Evolutionary conservation across 1,140 invertebrate species (phyloP).

Genomic region (Pollicipes pollicipes): DNA sequence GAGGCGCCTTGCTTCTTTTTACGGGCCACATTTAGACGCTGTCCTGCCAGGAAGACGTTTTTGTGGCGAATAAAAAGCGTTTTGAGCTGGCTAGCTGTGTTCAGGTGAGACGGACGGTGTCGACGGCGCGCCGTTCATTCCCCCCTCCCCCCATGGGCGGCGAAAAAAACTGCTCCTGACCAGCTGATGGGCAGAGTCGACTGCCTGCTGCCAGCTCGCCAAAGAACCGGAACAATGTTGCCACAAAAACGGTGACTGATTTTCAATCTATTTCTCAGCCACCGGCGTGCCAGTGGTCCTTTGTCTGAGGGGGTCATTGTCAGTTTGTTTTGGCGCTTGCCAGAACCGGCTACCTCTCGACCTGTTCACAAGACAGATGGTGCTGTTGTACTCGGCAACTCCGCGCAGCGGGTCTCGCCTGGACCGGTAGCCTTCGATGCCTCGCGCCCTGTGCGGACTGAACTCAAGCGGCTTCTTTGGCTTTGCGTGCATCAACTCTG

Average conservation of each 20-base stretch:
- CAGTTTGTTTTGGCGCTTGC: conserved; percentile 1
- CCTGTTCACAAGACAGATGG: background rate
- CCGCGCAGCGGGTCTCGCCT: too few species aligned
- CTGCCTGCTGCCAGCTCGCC: background rate
- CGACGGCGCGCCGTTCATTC: background rate
- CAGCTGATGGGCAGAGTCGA: background rate
- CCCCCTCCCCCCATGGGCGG: background rate
- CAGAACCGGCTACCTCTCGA: background rate
- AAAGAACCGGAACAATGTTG: background rate
- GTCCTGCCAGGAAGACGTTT: background rate
- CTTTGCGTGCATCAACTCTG: too few species aligned
- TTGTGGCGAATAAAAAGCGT: background rate
- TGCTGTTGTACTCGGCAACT: background rate
- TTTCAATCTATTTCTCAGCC: background rate
- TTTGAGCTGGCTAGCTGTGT: background rate
- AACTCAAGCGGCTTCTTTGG: too few species aligned
- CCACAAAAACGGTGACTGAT: background rate
- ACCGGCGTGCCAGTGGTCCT: background rate
- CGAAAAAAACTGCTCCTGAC: background rate
- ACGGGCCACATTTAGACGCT: background rate
- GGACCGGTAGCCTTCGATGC: too few species aligned
- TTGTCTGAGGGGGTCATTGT: background rate
- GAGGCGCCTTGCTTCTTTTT: background rate
- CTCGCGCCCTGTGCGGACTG: too few species aligned
- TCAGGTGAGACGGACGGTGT: background rate